Evolutionary conservation across 2,113 vertebrate genomes (phyloP), one percentile per base, ranked within the genome.

Genomic region (Parotia lawesii): DNA sequence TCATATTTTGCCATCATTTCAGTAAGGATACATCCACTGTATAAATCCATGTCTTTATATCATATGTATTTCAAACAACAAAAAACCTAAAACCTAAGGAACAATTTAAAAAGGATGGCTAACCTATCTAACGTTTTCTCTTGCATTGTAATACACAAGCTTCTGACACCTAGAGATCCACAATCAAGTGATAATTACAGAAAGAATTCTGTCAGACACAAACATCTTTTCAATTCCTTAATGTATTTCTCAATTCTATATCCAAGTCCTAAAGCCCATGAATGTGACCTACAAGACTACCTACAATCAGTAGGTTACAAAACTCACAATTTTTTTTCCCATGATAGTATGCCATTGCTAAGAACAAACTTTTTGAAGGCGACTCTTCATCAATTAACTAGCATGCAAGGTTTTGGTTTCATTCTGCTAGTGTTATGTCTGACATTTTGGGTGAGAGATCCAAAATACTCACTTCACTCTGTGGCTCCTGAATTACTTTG

Each of bases 401-500:
- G 33, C 19, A 82, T 0, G 1, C 35, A 89, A 91, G 28, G 23
- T 57, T 48, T 58, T 80, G n/a, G 33, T 76, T 42, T 85, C 48
- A 40, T 66, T 64, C 31, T 79, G 51, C 19, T 53, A 16, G 13
- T 35, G 5, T 27, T 61, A 50, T 3, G 11, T n/a, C 35, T 80
- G 31, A 40, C 44, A 54, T 60, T 73, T 77, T 16, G 21, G 15
- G 17, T 6, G 10, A 92, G 35, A 66, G 29, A 85, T 28, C 6
- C 11, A 15, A 88, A 85, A 71, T 76, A 97, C 98, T 89, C 98
- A 99, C 99, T 72, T 99, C 99, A 87, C 99, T 99, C 95, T 99
- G 99, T 97, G 99, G 99, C 86, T 99, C 99, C 94, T 99, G 98
- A 94, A 99, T 98, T 91, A 99, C 99, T 97, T 98, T 99, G 97